phyloP scores from a whole-genome alignment of 2,113 vertebrate genomes.

The Scatophagus argus region DNA sequence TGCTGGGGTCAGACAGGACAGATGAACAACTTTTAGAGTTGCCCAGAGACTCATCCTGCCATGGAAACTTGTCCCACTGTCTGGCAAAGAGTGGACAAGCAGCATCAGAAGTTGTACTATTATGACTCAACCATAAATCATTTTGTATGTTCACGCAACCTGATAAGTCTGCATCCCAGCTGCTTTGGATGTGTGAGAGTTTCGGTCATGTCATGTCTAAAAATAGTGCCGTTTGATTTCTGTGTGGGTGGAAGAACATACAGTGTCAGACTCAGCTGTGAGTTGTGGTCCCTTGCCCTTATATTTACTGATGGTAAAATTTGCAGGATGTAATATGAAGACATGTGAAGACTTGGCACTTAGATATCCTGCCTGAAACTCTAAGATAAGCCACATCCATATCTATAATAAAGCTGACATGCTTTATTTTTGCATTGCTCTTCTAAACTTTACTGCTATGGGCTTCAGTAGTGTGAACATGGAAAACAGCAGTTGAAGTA shows the following conservation, averaged over 20 bases:
- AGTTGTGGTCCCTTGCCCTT: not conserved
- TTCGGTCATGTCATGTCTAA: conserved; percentile 31
- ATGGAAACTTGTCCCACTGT: conserved; percentile 48
- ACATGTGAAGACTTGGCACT: not conserved
- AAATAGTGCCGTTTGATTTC: conserved; percentile 30
- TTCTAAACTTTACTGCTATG: conserved; percentile 6
- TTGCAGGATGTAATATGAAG: not conserved
- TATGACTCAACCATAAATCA: conserved; percentile 63
- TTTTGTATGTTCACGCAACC: conserved; percentile 46
- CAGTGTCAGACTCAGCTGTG: not conserved
- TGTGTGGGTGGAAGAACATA: not conserved
- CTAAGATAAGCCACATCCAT: not conserved
- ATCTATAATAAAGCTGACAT: conserved; percentile 6
- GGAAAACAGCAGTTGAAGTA: not conserved
- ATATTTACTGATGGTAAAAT: not conserved
- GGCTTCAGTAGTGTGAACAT: not conserved
- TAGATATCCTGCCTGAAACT: not conserved
- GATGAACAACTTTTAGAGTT: conserved; percentile 66
- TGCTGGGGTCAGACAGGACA: conserved; percentile 38
- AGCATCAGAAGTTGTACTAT: conserved; percentile 60
- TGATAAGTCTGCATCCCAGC: conserved; percentile 32
- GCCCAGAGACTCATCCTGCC: conserved; percentile 20
- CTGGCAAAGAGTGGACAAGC: conserved; percentile 17
- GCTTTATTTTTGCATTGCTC: not conserved
- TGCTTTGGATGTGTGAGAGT: conserved; percentile 11